Evolutionary conservation across 2,113 vertebrate species (phyloP).

Genomic region (Larimichthys polyactis): DNA sequence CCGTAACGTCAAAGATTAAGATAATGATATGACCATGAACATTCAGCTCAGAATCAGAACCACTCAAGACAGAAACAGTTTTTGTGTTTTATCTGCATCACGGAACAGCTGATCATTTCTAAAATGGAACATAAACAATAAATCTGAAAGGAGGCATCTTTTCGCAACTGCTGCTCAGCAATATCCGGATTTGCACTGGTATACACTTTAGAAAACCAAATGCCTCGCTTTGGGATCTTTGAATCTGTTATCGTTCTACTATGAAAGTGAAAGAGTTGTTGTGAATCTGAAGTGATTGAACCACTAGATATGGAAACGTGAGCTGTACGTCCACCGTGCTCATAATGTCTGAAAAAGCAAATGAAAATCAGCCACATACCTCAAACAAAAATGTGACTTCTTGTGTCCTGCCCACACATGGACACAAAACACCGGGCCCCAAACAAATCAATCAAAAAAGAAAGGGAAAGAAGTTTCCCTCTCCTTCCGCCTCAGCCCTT

Average conservation of each 20-base stretch:
- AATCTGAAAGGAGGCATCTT: neutral
- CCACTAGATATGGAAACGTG: neutral
- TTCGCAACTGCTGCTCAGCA: neutral
- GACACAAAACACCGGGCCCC: neutral
- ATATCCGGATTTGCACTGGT: neutral
- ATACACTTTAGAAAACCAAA: neutral
- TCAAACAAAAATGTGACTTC: slow-evolving; percentile 29
- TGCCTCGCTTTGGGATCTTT: neutral
- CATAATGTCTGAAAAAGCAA: neutral
- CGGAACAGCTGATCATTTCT: neutral
- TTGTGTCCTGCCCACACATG: neutral
- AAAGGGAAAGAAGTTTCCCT: neutral
- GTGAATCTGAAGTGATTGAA: neutral
- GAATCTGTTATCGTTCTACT: neutral
- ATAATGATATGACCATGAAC: neutral
- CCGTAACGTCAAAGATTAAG: slow-evolving; percentile 14
- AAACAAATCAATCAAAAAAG: neutral
- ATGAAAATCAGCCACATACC: slow-evolving; percentile 53
- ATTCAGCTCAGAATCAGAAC: neutral
- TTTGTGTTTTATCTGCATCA: neutral
- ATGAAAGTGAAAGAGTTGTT: neutral
- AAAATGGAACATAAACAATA: neutral
- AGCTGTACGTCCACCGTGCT: neutral
- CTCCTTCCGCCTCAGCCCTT: slow-evolving; percentile 21
- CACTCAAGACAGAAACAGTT: neutral